These are phyloP conservation scores for Idris sp. DNA, from an alignment of 1,140 invertebrate genomes.

Conservation along the genomic window DNA sequence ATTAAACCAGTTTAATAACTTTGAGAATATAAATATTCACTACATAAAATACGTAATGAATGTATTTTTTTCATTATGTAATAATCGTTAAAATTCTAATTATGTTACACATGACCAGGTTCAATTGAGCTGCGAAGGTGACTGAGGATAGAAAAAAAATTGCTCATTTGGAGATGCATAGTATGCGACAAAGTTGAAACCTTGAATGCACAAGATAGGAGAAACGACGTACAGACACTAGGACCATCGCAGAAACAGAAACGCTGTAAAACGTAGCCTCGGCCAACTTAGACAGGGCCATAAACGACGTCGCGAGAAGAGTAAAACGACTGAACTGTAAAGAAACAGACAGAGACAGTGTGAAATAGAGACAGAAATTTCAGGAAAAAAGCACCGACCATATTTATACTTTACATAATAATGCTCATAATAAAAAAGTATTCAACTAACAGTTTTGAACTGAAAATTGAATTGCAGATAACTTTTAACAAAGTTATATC, in stretches of 20 bases:
- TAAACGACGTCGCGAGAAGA: conserved; percentile 68
- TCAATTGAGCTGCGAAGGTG: conserved; percentile 41
- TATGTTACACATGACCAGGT: conserved; percentile 32
- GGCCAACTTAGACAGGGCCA: conserved; percentile 75
- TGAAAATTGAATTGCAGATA: background rate
- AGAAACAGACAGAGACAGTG: conserved; percentile 40
- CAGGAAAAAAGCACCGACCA: conserved; percentile 33
- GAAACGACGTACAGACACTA: conserved; percentile 70
- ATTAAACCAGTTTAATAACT: background rate
- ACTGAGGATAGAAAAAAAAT: conserved; percentile 43
- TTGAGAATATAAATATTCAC: background rate
- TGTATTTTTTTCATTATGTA: conserved; percentile 2
- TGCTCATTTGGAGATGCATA: conserved; percentile 35
- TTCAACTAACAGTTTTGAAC: too few species aligned
- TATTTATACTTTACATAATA: conserved; percentile 63
- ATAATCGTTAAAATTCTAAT: conserved; percentile 29
- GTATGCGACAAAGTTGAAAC: conserved; percentile 65
- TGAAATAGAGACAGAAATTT: conserved; percentile 40
- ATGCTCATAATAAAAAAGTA: conserved; percentile 41
- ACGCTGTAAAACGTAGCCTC: conserved; percentile 75
- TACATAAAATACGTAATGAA: background rate
- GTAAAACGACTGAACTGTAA: conserved; percentile 51
- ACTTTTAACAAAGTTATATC: conserved; percentile 1
- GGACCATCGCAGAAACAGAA: conserved; percentile 74
- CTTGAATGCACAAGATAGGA: conserved; percentile 70